Evolutionary conservation across 2,113 vertebrate species (phyloP), one percentile per base, ranked within the genome.

Genomic region (Erpornis zantholeuca): DNA sequence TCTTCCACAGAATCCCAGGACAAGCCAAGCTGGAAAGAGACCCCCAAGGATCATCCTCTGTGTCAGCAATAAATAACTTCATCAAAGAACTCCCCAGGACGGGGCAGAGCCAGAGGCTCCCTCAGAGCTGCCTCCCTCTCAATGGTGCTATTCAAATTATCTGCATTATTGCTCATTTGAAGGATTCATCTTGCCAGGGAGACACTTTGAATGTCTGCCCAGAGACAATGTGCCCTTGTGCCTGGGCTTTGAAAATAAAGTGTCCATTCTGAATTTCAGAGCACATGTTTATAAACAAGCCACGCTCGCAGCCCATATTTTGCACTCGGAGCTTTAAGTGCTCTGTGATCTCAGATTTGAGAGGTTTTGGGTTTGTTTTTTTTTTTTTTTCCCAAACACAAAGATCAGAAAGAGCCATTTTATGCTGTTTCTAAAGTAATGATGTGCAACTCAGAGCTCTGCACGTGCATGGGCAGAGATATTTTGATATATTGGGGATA

Each of bases 221-320:
- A 78, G 84, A 93, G 95, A 98, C 97, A 98, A 91, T 94, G 93
- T 72, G 50, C 73, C 96, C 96, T 97, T 98, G 97, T 98, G 88
- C 69, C 66, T 68, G 23, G 71, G 92, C 28, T 73, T 86, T 83
- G 57, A 97, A 97, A 97, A 96, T 69, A 94, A 97, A 98, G 85
- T 70, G 42, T 52, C 63, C 82, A 40, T 68, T 93, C 87, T 94
- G 90, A 25, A 61, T 96, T 82, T 91, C 31, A n/a, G 69, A 54
- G 97, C 73, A 17, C 38, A 8, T 86, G 42, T 96, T 96, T 97
- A 97, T 97, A 98, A 97, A 97, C 94, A 97, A 96, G 89, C 94
- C 66, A 36, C 15, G 36, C 93, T 94, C 96, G 61, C 57, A 97
- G 93, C 44, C 94, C 80, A 94, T 96, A 97, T 97, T 96, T 96